Base-by-base conservation (phyloP, 2,797 vertebrate species). In the Lates japonicus region DNA sequence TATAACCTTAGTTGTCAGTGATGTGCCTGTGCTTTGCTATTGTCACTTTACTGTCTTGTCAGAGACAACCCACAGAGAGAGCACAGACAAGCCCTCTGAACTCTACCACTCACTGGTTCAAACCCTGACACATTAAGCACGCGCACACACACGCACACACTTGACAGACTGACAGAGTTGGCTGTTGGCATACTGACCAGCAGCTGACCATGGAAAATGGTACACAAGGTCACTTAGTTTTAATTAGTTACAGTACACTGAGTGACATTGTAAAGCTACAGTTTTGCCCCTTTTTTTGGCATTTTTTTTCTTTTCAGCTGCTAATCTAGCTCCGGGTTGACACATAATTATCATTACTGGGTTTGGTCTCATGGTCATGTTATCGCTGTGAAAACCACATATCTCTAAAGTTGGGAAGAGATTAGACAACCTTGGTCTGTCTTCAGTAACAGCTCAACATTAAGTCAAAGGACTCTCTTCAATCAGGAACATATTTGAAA, bases 71-170 rank as follows among this genome's bases (percentile, higher is more conserved):
- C 86, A 69, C 83, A 86, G 90, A 94, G 93, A 90, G 85, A 86
- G 87, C 72, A 70, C 70, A 90, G 94, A 95, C 94, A 93, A 88
- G 92, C 90, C 93, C 94, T 95, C 93, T 95, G 95, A 95, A 95
- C 94, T 90, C 87, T 61, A 87, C 89, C 90, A 65, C 90, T 88
- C 86, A 81, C 86, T 92, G 91, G 88, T 91, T 93, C 84, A 90
- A 87, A 90, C 83, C 74, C 79, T 93, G 92, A 94, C 94, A 91
- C 82, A 88, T 89, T 75, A 86, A 82, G 57, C 77, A 75, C 76
- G 79, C 69, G 51, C 73, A 81, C 55, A 55, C 80, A 75, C 35
- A 78, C 65, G 72, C 58, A 71, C 52, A 46, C 73, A 62, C 49
- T 78, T 84, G 80, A 88, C 78, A 85, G 75, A 46, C 59, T 79